Percentiles rank a stretch among this genome's conserved stretches.
Conservation (phyloP, 2,888 invertebrate genomes). For the Adelognathus sp. region DNA sequence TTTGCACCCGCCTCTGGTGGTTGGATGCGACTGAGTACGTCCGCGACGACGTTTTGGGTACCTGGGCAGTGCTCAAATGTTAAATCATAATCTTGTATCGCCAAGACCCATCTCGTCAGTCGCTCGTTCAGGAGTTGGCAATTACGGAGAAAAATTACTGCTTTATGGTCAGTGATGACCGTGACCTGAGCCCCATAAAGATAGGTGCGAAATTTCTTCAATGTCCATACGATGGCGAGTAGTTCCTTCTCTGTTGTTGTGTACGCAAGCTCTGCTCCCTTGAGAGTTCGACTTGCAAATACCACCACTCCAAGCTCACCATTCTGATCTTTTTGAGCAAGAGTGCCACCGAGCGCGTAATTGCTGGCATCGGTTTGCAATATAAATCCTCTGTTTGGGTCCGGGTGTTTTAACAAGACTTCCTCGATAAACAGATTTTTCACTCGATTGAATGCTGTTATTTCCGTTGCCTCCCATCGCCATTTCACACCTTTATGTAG, state of each 20-base stretch:
- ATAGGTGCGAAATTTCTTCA: not conserved
- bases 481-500: conserved; percentile 29
- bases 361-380: too few relatives aligned
- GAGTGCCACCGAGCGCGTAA: too few relatives aligned
- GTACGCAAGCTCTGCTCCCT: too few relatives aligned
- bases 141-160: too few relatives aligned
- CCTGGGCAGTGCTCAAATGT: not conserved
- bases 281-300: too few relatives aligned
- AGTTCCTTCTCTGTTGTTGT: conserved; percentile 18
- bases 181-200: too few relatives aligned
- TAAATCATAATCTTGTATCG: too few relatives aligned
- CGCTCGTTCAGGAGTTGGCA: not conserved
- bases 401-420: not conserved
- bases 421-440: conserved; percentile 25
- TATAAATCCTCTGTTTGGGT: conserved; percentile 36
- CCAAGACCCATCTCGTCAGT: not conserved
- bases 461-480: conserved; percentile 30
- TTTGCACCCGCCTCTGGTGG: not conserved
- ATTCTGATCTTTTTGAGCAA: too few relatives aligned
- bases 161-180: too few relatives aligned
- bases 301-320: too few relatives aligned
- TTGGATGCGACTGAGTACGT: not conserved
- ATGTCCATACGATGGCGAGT: not conserved
- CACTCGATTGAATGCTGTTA: conserved; percentile 24
- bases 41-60: not conserved